Conservation (phyloP, 2,888 invertebrate species). For the Cyclophora albipunctata region DNA sequence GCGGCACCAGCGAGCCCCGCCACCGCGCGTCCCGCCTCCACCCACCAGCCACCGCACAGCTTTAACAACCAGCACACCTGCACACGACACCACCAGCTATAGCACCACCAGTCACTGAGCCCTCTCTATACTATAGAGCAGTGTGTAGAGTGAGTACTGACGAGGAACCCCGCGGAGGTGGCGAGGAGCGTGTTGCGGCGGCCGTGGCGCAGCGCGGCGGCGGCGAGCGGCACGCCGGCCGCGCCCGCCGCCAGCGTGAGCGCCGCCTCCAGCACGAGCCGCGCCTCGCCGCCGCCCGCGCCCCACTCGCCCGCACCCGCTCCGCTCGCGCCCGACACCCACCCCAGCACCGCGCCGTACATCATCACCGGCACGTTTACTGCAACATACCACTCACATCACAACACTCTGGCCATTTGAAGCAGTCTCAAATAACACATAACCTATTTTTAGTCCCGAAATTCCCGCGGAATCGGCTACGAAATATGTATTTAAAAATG, state of each 20-base stretch:
- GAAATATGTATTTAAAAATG: not conserved
- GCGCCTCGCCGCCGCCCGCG: slow-evolving; percentile 6
- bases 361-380: slow-evolving; percentile 53
- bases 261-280: slow-evolving; percentile 31
- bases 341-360: slow-evolving; percentile 52
- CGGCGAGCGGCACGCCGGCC: slow-evolving; percentile 45
- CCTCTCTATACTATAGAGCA: not conserved
- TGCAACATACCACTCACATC: slow-evolving; percentile 15
- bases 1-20: slow-evolving; percentile 52
- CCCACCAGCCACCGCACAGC: slow-evolving; percentile 42
- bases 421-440: not conserved
- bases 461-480: not conserved
- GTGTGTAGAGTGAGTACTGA: slow-evolving; percentile 19
- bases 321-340: slow-evolving; percentile 53
- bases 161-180: slow-evolving; percentile 42
- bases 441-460: too few species aligned
- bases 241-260: slow-evolving; percentile 36
- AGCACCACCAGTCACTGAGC: not conserved
- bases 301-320: slow-evolving; percentile 16
- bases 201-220: slow-evolving; percentile 34
- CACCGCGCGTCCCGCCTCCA: slow-evolving; percentile 40
- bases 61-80: slow-evolving; percentile 56
- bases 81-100: not conserved
- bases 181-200: slow-evolving; percentile 41
- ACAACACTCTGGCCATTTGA: not conserved